These are phyloP conservation scores for Himalopsyche anomala DNA, from an alignment of 2,888 invertebrate species.

Conservation along the genomic window DNA sequence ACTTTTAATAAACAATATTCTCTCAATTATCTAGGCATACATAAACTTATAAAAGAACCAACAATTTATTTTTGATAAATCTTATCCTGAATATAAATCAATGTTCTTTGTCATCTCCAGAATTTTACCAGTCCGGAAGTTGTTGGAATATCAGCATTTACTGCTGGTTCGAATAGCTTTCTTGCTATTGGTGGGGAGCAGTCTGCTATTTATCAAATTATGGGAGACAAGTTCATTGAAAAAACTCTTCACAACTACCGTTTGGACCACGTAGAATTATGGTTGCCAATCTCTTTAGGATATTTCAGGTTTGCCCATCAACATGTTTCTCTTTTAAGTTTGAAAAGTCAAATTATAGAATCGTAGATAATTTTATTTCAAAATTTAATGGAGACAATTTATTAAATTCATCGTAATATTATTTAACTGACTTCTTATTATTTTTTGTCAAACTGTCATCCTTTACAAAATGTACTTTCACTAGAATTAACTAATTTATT, in stretches of 20 bases:
- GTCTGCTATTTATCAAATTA: slow-evolving; percentile 66
- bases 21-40: not conserved
- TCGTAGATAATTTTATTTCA: not conserved
- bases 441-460: no score
- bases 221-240: slow-evolving; percentile 53
- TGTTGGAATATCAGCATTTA: slow-evolving; percentile 68
- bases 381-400: not conserved
- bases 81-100: no score
- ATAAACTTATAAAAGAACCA: no score
- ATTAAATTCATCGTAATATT: no score
- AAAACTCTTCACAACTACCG: slow-evolving; percentile 55
- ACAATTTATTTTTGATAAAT: not conserved
- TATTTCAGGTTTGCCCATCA: slow-evolving; percentile 57
- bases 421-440: no score
- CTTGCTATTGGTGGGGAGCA: slow-evolving; percentile 69
- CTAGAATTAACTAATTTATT: no score
- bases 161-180: slow-evolving; percentile 69
- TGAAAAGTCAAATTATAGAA: no score
- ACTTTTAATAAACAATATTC: not conserved
- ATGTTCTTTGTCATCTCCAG: slow-evolving; percentile 55
- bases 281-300: slow-evolving; percentile 60
- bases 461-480: no score
- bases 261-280: slow-evolving; percentile 60
- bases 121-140: slow-evolving; percentile 67
- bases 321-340: no score